Percentiles rank a stretch among this genome's conserved stretches.
phyloP scores from a whole-genome alignment of 2,113 vertebrate genomes.

The Lates calcarifer region DNA sequence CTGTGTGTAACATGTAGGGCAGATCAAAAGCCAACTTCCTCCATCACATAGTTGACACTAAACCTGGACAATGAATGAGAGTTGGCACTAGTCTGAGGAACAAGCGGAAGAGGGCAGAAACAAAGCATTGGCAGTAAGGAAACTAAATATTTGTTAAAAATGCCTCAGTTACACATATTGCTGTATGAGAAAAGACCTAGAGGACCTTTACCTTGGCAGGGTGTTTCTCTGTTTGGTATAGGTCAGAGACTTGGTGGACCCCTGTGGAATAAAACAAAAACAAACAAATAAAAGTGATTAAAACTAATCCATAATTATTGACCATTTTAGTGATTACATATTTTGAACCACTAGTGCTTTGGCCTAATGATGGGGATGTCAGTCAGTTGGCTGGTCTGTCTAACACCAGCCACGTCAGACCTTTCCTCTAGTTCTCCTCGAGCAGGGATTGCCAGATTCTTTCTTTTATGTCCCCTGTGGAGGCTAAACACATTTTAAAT shows the following conservation, averaged over 20 bases:
- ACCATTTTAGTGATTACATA: background rate
- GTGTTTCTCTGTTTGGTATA: slow-evolving; percentile 81
- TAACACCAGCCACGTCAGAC: background rate
- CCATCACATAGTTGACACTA: slow-evolving; percentile 19
- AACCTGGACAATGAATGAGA: slow-evolving; percentile 4
- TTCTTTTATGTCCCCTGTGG: background rate
- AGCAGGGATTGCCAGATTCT: background rate
- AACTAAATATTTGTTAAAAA: too few relatives aligned
- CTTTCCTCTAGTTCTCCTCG: background rate
- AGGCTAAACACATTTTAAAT: background rate
- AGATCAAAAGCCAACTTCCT: slow-evolving; percentile 29
- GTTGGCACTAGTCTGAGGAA: background rate
- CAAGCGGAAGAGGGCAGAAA: background rate
- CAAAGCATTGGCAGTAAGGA: background rate
- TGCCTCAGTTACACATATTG: background rate
- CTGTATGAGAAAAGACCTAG: background rate
- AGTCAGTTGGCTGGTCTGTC: background rate
- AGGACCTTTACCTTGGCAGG: slow-evolving; percentile 72
- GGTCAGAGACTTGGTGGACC: slow-evolving; percentile 80
- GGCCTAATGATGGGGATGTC: background rate
- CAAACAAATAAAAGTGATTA: background rate
- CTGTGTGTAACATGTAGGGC: slow-evolving; percentile 25
- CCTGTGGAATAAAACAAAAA: slow-evolving; percentile 54
- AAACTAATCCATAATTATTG: background rate
- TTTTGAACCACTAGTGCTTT: background rate